These are phyloP conservation scores for Oxycera nigricornis DNA, from an alignment of 2,888 invertebrate species.

Conservation along the genomic window DNA sequence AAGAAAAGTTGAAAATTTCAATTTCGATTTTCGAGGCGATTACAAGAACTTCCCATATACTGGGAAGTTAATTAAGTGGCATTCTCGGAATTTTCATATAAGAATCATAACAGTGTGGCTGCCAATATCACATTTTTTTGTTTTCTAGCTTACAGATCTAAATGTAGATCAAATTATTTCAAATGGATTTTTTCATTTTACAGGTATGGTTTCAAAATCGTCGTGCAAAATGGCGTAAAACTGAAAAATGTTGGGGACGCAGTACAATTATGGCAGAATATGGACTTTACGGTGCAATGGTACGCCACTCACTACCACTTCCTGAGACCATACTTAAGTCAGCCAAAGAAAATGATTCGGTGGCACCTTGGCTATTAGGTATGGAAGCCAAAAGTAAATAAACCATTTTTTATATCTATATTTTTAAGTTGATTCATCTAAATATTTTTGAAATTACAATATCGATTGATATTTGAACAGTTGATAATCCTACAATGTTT, in stretches of 20 bases:
- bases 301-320: constrained; percentile 95
- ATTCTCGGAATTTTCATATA: too few relatives aligned
- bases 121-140: too few relatives aligned
- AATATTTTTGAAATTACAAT: neutral
- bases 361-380: constrained; percentile 99
- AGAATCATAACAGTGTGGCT: too few relatives aligned
- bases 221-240: constrained; percentile 98
- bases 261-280: constrained; percentile 99
- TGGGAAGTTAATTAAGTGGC: too few relatives aligned
- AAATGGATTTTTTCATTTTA: constrained; percentile 52
- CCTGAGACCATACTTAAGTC: constrained; percentile 98
- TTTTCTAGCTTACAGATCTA: too few relatives aligned
- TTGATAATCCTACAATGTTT: too few relatives aligned
- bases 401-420: constrained; percentile 51
- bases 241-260: constrained; percentile 99
- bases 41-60: too few relatives aligned
- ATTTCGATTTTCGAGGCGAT: too few relatives aligned
- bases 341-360: constrained; percentile 95
- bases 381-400: constrained; percentile 65
- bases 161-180: too few relatives aligned
- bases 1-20: too few relatives aligned
- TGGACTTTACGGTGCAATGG: constrained; percentile 99
- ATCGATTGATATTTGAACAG: too few relatives aligned
- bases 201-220: constrained; percentile 98
- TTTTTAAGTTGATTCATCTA: neutral